A percentile compares a stretch with the other conserved stretches of the same genome.
phyloP scores from a whole-genome alignment of 2,797 vertebrate species.

The Malacoraja senta region DNA sequence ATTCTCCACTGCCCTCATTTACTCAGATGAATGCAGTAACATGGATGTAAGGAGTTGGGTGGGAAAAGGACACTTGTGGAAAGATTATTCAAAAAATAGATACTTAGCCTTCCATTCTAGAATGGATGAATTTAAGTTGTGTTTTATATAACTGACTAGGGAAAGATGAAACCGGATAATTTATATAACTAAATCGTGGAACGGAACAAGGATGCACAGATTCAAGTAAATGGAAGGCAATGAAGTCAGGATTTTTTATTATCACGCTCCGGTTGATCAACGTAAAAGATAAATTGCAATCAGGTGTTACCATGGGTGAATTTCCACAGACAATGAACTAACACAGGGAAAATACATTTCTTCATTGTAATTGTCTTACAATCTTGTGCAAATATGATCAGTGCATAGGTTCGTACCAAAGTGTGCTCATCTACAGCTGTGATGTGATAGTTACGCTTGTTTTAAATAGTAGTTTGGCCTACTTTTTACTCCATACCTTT shows the following conservation, averaged over 20 bases:
- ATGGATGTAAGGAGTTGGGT: neutral
- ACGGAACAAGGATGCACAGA: neutral
- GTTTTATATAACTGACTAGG: neutral
- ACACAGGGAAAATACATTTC: neutral
- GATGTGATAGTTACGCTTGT: neutral
- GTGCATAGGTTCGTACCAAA: neutral
- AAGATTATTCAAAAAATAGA: neutral
- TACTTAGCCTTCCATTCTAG: neutral
- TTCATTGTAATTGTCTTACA: neutral
- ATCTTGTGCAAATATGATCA: too few relatives aligned
- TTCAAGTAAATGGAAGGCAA: neutral
- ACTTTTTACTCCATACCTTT: neutral
- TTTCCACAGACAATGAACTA: neutral
- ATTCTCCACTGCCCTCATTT: neutral
- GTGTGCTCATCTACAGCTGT: neutral
- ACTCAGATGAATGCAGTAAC: neutral
- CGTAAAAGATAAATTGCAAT: neutral
- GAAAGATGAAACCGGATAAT: neutral
- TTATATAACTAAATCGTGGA: neutral
- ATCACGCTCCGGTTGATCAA: neutral
- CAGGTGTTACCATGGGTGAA: neutral
- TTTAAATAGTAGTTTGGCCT: neutral
- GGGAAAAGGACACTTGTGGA: neutral
- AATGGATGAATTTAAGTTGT: neutral
- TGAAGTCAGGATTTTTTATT: neutral